These are phyloP conservation scores for Odocoileus virginianus DNA, from an alignment of 2,113 vertebrate genomes.

Conservation along the genomic window DNA sequence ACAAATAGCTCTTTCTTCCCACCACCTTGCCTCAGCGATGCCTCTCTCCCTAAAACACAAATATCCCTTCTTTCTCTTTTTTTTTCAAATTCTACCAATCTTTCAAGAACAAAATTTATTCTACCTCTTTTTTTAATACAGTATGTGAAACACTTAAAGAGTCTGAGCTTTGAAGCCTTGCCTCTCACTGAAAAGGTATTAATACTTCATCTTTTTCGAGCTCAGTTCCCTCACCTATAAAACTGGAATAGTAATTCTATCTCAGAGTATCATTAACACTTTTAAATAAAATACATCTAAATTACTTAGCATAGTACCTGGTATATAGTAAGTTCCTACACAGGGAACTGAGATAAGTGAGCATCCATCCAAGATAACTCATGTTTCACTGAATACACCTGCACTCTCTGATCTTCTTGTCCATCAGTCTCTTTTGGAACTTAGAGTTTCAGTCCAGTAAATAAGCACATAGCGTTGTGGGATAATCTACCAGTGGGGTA, in stretches of 20 bases:
- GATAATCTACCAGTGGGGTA: not conserved
- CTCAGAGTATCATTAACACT: not conserved
- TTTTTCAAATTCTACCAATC: not conserved
- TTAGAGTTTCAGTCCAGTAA: not conserved
- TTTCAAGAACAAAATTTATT: not conserved
- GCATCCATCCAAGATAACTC: not conserved
- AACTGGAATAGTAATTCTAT: not conserved
- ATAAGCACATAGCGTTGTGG: not conserved
- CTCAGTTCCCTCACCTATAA: not conserved
- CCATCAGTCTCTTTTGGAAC: not conserved
- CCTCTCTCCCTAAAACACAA: not conserved
- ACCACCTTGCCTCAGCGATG: not conserved
- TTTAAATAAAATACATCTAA: not conserved
- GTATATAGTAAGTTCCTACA: not conserved
- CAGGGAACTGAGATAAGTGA: not conserved
- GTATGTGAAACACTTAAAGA: not conserved
- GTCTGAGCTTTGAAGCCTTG: not conserved
- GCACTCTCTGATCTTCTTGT: not conserved
- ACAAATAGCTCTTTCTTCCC: too few species aligned
- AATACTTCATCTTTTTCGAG: not conserved
- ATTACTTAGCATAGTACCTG: not conserved
- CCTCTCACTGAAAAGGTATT: not conserved
- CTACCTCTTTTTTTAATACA: not conserved
- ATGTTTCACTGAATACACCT: not conserved
- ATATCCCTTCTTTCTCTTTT: not conserved